Evolutionary conservation across 2,797 vertebrate genomes (phyloP).

Genomic region (Falco berigora): DNA sequence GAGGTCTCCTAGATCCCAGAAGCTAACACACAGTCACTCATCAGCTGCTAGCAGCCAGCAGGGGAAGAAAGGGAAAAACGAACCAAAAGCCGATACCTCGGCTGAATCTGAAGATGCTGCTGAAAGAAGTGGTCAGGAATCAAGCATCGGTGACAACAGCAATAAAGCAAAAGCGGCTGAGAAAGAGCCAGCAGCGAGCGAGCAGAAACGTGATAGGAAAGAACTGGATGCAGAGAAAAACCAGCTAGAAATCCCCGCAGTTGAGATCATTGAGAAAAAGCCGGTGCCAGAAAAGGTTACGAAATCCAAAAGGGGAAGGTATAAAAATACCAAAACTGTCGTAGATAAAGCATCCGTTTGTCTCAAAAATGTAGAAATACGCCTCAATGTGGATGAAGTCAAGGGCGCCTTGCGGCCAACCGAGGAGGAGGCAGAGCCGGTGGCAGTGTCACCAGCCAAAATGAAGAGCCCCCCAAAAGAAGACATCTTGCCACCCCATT

Average conservation of each 20-base stretch:
- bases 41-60: constrained; percentile 67
- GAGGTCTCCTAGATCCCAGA: constrained; percentile 89
- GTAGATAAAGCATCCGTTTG: constrained; percentile 82
- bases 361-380: constrained; percentile 83
- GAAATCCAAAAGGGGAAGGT: constrained; percentile 77
- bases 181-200: constrained; percentile 34
- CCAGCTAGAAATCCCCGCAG: constrained; percentile 46
- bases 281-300: constrained; percentile 68
- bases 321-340: constrained; percentile 79
- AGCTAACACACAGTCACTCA: constrained; percentile 74
- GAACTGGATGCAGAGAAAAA: constrained; percentile 70
- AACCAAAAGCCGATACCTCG: constrained; percentile 70
- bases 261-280: constrained; percentile 78
- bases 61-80: constrained; percentile 81
- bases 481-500: constrained; percentile 50
- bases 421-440: constrained; percentile 72
- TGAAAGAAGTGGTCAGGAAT: constrained; percentile 64
- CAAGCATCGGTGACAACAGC: constrained; percentile 55
- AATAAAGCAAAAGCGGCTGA: constrained; percentile 67
- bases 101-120: constrained; percentile 63
- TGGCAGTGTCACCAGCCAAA: constrained; percentile 71
- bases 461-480: constrained; percentile 77
- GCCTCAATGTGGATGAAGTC: constrained; percentile 81
- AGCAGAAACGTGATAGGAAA: constrained; percentile 71
- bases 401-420: constrained; percentile 77